Evolutionary conservation across 2,113 vertebrate species (phyloP), one percentile per base, ranked within the genome.

Genomic region (Camarhynchus parvulus): DNA sequence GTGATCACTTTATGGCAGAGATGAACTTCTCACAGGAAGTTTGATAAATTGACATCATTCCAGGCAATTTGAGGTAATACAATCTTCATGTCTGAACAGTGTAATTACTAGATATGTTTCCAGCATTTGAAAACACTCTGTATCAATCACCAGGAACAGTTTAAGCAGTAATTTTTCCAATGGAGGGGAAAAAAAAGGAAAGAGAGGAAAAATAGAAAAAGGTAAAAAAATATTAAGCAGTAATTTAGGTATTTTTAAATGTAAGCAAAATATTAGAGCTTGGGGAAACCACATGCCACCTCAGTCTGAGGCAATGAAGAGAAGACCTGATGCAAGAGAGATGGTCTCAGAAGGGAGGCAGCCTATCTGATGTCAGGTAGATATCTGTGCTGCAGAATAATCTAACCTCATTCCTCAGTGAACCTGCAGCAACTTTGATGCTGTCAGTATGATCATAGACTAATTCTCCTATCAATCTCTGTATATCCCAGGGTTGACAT

Each of bases 31-130:
- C 12, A 7, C 33, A 92, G 39, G 69, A 96, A 93, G 56, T 96
- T 95, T 97, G 95, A 96, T 96, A 96, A 97, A 97, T 93, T 96
- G 84, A 96, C 85, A 96, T 96, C 70, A 97, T 97, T 96, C 77
- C 87, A 95, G 89, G 73, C 92, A 97, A 95, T 98, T 83, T 97
- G 90, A 96, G 52, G 94, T 96, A 98, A 96, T 95, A 77, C 41
- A 95, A 89, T 96, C 76, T 94, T 94, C 84, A 91, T 84, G 79
- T 96, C 94, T 97, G 89, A 97, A 91, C 92, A 77, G 30, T 18
- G 31, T 96, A 96, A 97, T 97, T 97, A 93, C 86, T 94, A 79
- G 78, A 89, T 96, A 95, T 49, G 41, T 88, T 95, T 63, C 88
- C 82, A 95, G 68, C 37, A 94, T 69, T 96, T 90, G 92, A 87